These are phyloP conservation scores for Malthinus seriepunctatus DNA, from an alignment of 2,888 invertebrate genomes.

Conservation along the genomic window DNA sequence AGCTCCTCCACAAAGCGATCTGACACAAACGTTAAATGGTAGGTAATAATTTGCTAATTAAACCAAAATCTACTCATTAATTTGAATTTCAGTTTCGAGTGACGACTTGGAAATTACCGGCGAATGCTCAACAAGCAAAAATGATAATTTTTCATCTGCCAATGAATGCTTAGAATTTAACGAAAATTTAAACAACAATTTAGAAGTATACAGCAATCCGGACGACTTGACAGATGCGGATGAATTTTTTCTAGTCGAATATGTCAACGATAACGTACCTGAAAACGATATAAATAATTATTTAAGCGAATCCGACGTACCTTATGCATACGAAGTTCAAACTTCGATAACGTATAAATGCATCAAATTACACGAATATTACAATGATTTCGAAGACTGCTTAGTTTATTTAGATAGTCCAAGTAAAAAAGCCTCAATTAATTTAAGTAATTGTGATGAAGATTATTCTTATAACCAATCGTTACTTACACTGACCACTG, in stretches of 20 bases:
- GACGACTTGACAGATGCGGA: constrained; percentile 40
- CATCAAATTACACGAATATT: constrained; percentile 58
- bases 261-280: constrained; percentile 35
- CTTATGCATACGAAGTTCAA: constrained; percentile 37
- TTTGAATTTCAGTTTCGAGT: not conserved
- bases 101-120: not conserved
- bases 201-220: constrained; percentile 30
- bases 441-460: constrained; percentile 1
- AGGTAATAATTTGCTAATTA: not conserved
- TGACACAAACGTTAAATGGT: constrained; percentile 14
- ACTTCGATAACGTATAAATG: constrained; percentile 37
- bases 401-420: constrained; percentile 43
- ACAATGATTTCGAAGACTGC: constrained; percentile 67
- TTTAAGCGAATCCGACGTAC: constrained; percentile 48
- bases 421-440: not conserved
- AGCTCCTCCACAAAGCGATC: constrained; percentile 55
- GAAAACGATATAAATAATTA: constrained; percentile 42
- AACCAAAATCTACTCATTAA: not conserved
- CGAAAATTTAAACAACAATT: not conserved
- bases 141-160: not conserved
- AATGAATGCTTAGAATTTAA: not conserved
- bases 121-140: not conserved
- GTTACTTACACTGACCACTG: not conserved
- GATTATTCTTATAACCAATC: constrained; percentile 4
- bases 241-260: constrained; percentile 53